phyloP scores from a whole-genome alignment of 2,888 invertebrate genomes.

The Minunthozetes semirufus region DNA sequence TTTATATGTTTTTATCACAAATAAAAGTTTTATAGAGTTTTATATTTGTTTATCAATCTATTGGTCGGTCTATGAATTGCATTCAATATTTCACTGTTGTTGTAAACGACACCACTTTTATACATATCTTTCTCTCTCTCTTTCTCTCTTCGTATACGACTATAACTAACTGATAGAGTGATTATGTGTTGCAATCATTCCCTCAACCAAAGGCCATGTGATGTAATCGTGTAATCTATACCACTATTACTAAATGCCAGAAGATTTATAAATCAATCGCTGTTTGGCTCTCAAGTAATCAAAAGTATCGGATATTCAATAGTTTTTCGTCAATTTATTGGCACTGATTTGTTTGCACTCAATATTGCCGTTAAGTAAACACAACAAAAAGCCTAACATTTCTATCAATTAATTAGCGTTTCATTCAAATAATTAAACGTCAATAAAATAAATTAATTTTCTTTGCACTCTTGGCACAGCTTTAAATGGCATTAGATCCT shows the following conservation, averaged over 20 bases:
- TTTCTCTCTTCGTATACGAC: neutral
- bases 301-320: neutral
- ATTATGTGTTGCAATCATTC: neutral
- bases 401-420: neutral
- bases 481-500: no score
- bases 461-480: no score
- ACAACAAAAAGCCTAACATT: neutral
- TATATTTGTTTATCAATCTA: no score
- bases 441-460: no score
- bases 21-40: no score
- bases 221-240: constrained; percentile 7
- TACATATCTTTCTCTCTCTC: neutral
- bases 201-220: neutral
- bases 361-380: neutral
- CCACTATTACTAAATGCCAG: neutral
- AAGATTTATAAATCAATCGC: neutral
- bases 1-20: neutral
- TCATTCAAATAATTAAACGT: no score
- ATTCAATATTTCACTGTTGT: no score
- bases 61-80: no score
- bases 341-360: neutral
- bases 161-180: neutral
- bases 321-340: neutral
- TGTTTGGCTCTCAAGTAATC: neutral
- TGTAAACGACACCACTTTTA: no score